Evolutionary conservation across 2,113 vertebrate species (phyloP), one percentile per base, ranked within the genome.

Genomic region (Xenopus tropicalis): DNA sequence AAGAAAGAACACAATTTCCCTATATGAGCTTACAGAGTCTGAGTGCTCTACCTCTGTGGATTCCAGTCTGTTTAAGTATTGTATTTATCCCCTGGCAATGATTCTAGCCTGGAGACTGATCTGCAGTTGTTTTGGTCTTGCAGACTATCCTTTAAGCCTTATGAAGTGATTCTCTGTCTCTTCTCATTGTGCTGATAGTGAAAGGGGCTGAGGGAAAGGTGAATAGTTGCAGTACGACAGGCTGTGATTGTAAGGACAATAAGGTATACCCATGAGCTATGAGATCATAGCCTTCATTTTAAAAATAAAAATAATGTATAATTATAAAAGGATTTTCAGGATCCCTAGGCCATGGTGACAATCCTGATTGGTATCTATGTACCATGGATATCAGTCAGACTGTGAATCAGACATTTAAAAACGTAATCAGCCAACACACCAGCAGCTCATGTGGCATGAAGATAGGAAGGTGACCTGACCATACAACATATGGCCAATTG

Each of bases 31-130:
- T 56, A 48, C 44, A 56, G 70, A 62, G 61, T 37, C 20, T 43
- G 61, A 64, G 46, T 65, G 46, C 19, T 48, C 24, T 54, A 46
- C 70, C 42, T 56, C 61, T 64, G 37, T 72, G 52, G 61, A 72
- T 72, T 72, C 20, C 13, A 43, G 46, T 65, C 25, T 70, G 42
- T 70, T 61, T 56, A 72, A 56, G 20, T 64, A 72, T 64, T 72
- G 61, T 72, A 72, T 72, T 72, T 72, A 54, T 72, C 70, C 70
- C 70, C 61, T 64, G 61, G 70, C 70, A 72, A 56, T 43, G 51
- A 64, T 54, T 64, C 51, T 54, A 56, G 70, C 46, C 24, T 16
- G 37, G 61, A 72, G 70, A 64, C 46, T 12, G 23, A 54, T 54
- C 61, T 56, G 48, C 44, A 52, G 19, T 54, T 65, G 24, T 37